A percentile compares a stretch with the other conserved stretches of the same genome.
Conservation (phyloP, 2,113 vertebrate species). For the Carettochelys insculpta region DNA sequence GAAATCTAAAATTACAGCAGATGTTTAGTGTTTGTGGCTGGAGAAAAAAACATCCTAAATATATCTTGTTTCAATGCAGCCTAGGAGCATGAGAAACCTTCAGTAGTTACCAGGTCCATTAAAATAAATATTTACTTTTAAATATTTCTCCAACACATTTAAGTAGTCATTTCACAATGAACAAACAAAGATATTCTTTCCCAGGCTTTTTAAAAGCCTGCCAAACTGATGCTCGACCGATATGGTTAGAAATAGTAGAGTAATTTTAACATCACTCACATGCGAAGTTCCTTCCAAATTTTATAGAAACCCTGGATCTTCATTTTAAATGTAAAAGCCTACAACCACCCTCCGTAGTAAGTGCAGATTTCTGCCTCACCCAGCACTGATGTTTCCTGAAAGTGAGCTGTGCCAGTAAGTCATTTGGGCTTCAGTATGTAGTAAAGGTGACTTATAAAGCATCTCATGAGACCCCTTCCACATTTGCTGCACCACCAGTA, state of each 20-base stretch:
- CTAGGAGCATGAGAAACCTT: not conserved
- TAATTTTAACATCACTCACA: not conserved
- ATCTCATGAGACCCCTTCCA: conserved; percentile 25
- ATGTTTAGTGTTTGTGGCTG: not conserved
- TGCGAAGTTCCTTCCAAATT: not conserved
- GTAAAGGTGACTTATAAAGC: conserved; percentile 55
- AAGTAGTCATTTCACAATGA: not conserved
- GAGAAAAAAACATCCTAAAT: not conserved
- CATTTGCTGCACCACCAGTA: not conserved
- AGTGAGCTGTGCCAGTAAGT: not conserved
- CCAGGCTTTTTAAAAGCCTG: not conserved
- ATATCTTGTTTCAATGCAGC: not conserved
- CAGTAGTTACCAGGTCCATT: not conserved
- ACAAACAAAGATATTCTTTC: not conserved
- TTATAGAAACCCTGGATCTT: not conserved
- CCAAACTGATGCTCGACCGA: not conserved
- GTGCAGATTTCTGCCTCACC: not conserved
- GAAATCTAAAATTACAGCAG: not conserved
- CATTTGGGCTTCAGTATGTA: conserved; percentile 39
- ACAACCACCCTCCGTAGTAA: too few species aligned
- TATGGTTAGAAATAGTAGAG: not conserved
- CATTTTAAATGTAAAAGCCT: not conserved
- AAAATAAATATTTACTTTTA: not conserved
- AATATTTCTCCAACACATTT: not conserved
- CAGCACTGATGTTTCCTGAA: not conserved